Evolutionary conservation across 2,113 vertebrate species (phyloP).

Genomic region (Malurus melanocephalus): DNA sequence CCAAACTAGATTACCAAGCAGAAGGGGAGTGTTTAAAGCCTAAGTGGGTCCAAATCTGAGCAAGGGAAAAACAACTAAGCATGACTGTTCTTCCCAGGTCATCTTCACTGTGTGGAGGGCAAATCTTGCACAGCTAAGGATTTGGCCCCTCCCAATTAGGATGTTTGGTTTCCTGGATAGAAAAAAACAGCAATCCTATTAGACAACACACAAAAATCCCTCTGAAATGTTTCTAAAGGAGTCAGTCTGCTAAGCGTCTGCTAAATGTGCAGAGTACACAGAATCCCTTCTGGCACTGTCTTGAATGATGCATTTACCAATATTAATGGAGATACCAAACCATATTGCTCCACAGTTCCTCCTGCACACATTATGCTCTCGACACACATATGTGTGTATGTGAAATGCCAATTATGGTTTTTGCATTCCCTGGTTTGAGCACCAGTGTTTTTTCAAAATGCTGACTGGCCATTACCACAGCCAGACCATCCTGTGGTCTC

Average conservation of each 20-base stretch:
- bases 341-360: slow-evolving; percentile 34
- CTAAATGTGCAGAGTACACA: slow-evolving; percentile 40
- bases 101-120: neutral
- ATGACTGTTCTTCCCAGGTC: neutral
- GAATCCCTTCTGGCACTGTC: slow-evolving; percentile 35
- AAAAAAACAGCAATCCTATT: neutral
- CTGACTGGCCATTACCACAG: neutral
- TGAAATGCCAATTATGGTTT: neutral
- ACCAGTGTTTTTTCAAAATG: neutral
- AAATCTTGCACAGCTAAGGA: neutral
- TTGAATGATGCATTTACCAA: slow-evolving; percentile 40
- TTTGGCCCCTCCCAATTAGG: neutral
- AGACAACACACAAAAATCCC: slow-evolving; percentile 32
- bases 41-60: neutral
- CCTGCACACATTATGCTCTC: slow-evolving; percentile 9
- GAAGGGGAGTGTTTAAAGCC: slow-evolving; percentile 37
- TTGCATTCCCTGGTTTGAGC: neutral
- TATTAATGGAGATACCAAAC: slow-evolving; percentile 52
- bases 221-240: slow-evolving; percentile 41
- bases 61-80: neutral
- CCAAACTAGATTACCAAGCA: slow-evolving; percentile 50
- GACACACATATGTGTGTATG: neutral
- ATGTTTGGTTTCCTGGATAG: slow-evolving; percentile 24
- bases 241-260: slow-evolving; percentile 37
- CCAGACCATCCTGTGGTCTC: neutral